Conservation (phyloP, 1,140 invertebrate genomes). For the Drosophila pruinosa region DNA sequence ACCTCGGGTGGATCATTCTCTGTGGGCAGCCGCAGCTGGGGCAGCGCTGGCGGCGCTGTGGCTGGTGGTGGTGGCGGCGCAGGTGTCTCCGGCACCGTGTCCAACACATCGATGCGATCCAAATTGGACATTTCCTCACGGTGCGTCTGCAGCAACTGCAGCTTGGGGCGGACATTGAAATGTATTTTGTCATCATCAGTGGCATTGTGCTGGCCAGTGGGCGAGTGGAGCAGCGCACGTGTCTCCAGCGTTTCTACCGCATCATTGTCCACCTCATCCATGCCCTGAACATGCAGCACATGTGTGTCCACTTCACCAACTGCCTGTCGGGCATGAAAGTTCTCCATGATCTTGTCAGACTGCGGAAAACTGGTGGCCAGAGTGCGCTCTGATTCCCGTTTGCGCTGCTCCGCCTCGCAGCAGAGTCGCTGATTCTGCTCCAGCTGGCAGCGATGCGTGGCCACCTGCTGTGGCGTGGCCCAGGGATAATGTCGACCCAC, state of each 20-base stretch:
- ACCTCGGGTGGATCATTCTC: conserved; percentile 36
- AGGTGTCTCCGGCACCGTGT: conserved; percentile 67
- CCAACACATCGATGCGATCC: conserved; percentile 62
- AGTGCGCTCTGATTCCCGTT: conserved; percentile 72
- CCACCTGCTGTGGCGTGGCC: conserved; percentile 83
- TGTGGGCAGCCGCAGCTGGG: conserved; percentile 5
- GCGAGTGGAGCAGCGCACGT: conserved; percentile 45
- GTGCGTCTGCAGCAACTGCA: conserved; percentile 31
- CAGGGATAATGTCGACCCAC: conserved; percentile 89
- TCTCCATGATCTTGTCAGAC: conserved; percentile 76
- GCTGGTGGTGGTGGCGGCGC: conserved; percentile 59
- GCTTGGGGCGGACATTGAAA: conserved; percentile 31
- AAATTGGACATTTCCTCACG: conserved; percentile 35
- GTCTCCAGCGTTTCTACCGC: conserved; percentile 55
- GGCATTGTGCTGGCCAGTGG: conserved; percentile 48
- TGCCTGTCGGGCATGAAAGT: conserved; percentile 51
- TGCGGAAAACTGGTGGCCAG: conserved; percentile 67
- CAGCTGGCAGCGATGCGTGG: conserved; percentile 44
- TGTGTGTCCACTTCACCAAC: conserved; percentile 21
- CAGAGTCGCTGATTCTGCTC: conserved; percentile 61
- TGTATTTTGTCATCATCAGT: conserved; percentile 74
- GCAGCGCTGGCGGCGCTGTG: conserved; percentile 52
- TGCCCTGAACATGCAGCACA: conserved; percentile 41
- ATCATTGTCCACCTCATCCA: conserved; percentile 75
- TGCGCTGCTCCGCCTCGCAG: conserved; percentile 48